Evolutionary conservation across 2,888 invertebrate species (phyloP), one percentile per base, ranked within the genome.

Genomic region (Diplazon laetatorius): DNA sequence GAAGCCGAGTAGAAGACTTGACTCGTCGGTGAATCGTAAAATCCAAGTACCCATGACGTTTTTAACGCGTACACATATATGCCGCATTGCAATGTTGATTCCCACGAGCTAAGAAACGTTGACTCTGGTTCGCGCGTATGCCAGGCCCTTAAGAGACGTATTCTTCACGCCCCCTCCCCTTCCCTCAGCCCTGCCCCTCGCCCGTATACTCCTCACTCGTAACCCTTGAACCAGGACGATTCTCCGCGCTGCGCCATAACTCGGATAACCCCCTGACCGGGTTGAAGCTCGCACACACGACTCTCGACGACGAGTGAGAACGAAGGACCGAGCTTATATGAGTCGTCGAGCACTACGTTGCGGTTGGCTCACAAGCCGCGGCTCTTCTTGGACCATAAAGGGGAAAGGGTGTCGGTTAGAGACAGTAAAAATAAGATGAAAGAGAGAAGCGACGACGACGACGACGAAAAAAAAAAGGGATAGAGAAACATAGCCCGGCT

Each of bases 161-260:
- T 73, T 66, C 55, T 69, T 69, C 52, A 30, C 30, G 30, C 20
- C 63, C 60, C 60, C 62, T 42, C 50, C 14, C 62, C 50, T 37
- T 62, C 25, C 37, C 22, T 50, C 37, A 42, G 22, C 16, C 42
- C 44, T 16, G 48, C 35, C 35, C 18, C 18, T 22, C 30, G 50
- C 30, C 37, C 35, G 18, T 63, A 73, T 57, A 69, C 52, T 48
- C 50, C 72, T 63, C 48, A 69, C 77, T 69, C 72, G 44, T 77
- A 77, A 77, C 73, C 77, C 77, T 73, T 77, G 77, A 77, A 77
- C 77, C 68, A 48, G 37, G 76, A 63, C 66, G 68, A 69, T 73
- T 73, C 68, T 37, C 39, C 55, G 68, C 50, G 59, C 66, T 50
- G 59, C 44, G 59, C 73, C 73, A 73, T 73, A 77, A 77, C 72